These are phyloP conservation scores for Meiosimyza platycephala DNA, from an alignment of 2,888 invertebrate genomes.

Conservation along the genomic window DNA sequence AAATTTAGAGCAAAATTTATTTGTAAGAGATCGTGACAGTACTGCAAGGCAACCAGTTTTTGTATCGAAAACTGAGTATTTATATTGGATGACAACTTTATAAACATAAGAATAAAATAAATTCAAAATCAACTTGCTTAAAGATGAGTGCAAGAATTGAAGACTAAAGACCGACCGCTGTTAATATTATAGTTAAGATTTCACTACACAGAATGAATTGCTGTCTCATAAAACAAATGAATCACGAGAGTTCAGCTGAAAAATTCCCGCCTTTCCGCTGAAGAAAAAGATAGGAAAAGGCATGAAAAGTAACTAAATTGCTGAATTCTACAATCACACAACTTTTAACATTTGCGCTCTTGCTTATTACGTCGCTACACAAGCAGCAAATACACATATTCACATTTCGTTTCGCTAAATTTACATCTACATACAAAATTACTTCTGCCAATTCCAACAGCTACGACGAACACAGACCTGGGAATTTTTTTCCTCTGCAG, in stretches of 20 bases:
- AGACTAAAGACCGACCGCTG: neutral
- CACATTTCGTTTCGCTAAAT: slow-evolving; percentile 46
- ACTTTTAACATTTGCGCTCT: too few relatives aligned
- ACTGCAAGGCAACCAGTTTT: too few relatives aligned
- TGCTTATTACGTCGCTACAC: slow-evolving; percentile 1
- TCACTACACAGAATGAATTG: neutral
- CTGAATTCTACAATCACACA: slow-evolving; percentile 37
- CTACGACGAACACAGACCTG: slow-evolving; percentile 57
- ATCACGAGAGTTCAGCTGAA: slow-evolving; percentile 24
- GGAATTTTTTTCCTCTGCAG: slow-evolving; percentile 54
- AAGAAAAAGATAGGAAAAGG: slow-evolving; percentile 3
- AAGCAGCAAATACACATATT: slow-evolving; percentile 17
- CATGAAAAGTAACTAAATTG: slow-evolving; percentile 19
- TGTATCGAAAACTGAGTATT: too few relatives aligned
- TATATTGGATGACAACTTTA: too few relatives aligned
- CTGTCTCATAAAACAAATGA: slow-evolving; percentile 16
- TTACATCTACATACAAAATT: slow-evolving; percentile 44
- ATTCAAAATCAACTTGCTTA: neutral
- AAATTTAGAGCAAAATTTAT: too few relatives aligned
- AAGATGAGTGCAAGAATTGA: neutral
- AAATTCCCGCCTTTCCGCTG: slow-evolving; percentile 23
- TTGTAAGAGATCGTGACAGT: too few relatives aligned
- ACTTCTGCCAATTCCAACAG: slow-evolving; percentile 28
- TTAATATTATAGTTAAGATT: too few relatives aligned
- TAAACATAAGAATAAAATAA: neutral